Evolutionary conservation across 2,797 vertebrate genomes (phyloP).

Genomic region (Chelmon rostratus): DNA sequence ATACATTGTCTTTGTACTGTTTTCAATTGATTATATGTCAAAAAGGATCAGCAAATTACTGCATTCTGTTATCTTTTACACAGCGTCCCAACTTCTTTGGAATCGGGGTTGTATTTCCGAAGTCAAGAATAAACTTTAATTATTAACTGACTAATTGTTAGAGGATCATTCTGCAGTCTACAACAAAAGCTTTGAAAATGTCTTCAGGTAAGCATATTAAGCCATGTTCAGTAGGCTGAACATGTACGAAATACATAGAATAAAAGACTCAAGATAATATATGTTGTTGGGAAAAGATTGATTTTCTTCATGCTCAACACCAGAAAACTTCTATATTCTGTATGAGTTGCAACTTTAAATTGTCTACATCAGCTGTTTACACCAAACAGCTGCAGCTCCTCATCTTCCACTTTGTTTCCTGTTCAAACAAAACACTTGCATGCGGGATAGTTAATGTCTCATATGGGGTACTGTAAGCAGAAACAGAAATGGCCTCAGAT

Average conservation of each 20-base stretch:
- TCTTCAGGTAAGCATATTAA: neutral
- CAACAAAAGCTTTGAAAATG: neutral
- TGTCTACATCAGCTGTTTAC: constrained; percentile 64
- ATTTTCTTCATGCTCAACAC: constrained; percentile 35
- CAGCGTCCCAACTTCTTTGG: too few species aligned
- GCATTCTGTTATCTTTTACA: too few species aligned
- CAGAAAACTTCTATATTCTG: constrained; percentile 49
- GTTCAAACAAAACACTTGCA: constrained; percentile 35
- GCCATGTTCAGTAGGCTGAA: neutral
- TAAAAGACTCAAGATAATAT: constrained; percentile 30
- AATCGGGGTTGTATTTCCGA: neutral
- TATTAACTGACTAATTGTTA: constrained; percentile 2
- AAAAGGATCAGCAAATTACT: too few species aligned
- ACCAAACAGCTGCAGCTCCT: constrained; percentile 55
- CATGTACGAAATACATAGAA: constrained; percentile 9
- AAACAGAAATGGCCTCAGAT: constrained; percentile 29
- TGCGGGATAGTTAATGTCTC: constrained; percentile 13
- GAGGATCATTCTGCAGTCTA: constrained; percentile 12
- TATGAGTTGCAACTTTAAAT: constrained; percentile 62
- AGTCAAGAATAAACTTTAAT: neutral
- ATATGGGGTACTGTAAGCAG: constrained; percentile 2
- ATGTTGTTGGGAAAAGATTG: constrained; percentile 7
- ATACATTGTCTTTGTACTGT: too few species aligned
- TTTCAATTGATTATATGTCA: too few species aligned
- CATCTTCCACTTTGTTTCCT: constrained; percentile 30